A percentile compares a stretch with the other conserved stretches of the same genome.
These are phyloP conservation scores for Eretmocerus hayati DNA, from an alignment of 2,888 invertebrate genomes.

Conservation along the genomic window DNA sequence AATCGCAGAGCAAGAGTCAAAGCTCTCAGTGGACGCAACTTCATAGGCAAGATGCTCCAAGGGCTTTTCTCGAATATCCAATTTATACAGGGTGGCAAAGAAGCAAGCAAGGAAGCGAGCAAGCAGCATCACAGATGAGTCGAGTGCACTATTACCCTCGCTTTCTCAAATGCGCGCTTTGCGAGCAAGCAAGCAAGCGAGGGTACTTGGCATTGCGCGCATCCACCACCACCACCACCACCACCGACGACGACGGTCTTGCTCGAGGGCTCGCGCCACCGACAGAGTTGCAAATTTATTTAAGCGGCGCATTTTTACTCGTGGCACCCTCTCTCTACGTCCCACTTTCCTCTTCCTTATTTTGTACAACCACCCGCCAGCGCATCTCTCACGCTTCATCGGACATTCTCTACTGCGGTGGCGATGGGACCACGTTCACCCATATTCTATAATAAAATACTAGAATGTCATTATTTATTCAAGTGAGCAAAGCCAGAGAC, in stretches of 20 bases:
- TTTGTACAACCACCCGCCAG: neutral
- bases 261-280: neutral
- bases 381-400: neutral
- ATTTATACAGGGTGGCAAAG: too few relatives aligned
- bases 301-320: conserved; percentile 10
- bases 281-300: conserved; percentile 7
- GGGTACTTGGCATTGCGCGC: conserved; percentile 9
- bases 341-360: neutral
- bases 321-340: neutral
- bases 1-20: too few relatives aligned
- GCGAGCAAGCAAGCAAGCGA: neutral
- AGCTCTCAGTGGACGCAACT: too few relatives aligned
- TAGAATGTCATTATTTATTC: neutral
- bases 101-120: too few relatives aligned
- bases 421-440: neutral
- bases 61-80: too few relatives aligned
- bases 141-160: conserved; percentile 1
- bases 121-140: neutral
- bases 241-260: neutral
- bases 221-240: neutral
- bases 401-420: neutral
- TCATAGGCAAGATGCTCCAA: too few relatives aligned
- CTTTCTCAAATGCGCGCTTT: neutral
- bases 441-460: too few relatives aligned
- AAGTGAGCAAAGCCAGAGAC: neutral